Conservation (phyloP, 1,140 invertebrate species). For the Nymphalis io region DNA sequence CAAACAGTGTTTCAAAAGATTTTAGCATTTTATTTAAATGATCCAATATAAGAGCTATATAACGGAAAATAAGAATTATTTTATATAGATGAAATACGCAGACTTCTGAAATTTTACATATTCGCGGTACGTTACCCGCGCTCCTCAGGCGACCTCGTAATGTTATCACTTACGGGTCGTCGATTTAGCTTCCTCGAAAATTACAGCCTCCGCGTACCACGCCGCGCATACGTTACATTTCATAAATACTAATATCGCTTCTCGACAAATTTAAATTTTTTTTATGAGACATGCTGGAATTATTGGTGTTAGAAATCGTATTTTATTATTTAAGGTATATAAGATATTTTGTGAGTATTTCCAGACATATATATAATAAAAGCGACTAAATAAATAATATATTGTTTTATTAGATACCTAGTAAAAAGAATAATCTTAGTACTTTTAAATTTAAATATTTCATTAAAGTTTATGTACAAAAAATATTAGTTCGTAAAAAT, state of each 20-base stretch:
- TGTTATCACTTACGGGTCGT: slow-evolving; percentile 30
- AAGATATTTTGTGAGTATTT: background rate
- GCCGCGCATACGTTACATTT: slow-evolving; percentile 9
- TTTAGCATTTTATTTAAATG: background rate
- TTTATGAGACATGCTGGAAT: background rate
- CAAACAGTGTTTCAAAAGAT: background rate
- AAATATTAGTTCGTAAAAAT: too few species aligned
- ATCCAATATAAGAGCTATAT: background rate
- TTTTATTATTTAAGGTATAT: background rate
- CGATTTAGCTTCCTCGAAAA: slow-evolving; percentile 19
- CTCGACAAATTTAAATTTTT: background rate
- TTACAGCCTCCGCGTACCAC: slow-evolving; percentile 18
- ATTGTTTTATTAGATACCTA: too few species aligned
- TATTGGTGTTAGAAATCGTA: background rate
- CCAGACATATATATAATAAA: too few species aligned
- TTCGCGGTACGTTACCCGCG: slow-evolving; percentile 25
- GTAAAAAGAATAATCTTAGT: too few species aligned
- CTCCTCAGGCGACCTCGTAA: slow-evolving; percentile 19
- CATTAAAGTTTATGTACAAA: too few species aligned
- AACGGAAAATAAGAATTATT: slow-evolving; percentile 11
- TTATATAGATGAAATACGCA: slow-evolving; percentile 1
- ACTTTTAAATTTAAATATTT: too few species aligned
- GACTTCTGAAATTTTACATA: slow-evolving; percentile 22
- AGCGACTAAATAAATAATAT: too few species aligned
- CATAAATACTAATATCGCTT: slow-evolving; percentile 27